Percentiles rank a stretch among this genome's conserved stretches.
Conservation (phyloP, 2,888 invertebrate genomes). For the Stegana nigrithorax region DNA sequence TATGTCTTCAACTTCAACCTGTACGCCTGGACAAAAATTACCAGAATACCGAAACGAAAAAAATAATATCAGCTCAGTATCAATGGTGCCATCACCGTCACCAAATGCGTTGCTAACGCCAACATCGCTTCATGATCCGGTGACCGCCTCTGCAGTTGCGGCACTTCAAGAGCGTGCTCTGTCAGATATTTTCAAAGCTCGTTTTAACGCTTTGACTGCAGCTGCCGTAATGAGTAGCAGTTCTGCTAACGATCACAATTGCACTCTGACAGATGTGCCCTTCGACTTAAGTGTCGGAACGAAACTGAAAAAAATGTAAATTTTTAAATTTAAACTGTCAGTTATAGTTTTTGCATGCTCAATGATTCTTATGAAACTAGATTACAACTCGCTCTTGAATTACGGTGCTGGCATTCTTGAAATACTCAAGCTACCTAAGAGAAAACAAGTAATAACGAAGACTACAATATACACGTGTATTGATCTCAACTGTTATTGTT, state of each 20-base stretch:
- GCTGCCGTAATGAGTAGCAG: constrained; percentile 32
- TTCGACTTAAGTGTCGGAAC: constrained; percentile 56
- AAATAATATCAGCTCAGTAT: constrained; percentile 24
- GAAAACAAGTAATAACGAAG: no score
- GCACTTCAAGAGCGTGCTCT: constrained; percentile 50
- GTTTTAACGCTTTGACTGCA: constrained; percentile 47
- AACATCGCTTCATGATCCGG: constrained; percentile 4
- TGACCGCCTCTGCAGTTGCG: constrained; percentile 34
- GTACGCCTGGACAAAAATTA: constrained; percentile 8
- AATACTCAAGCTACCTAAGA: no score
- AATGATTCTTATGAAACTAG: no score
- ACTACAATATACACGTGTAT: no score
- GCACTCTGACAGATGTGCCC: constrained; percentile 45
- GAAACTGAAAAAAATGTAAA: constrained; percentile 50
- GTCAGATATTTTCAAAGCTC: constrained; percentile 53
- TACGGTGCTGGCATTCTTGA: no score
- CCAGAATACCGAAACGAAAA: constrained; percentile 14
- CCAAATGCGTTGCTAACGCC: constrained; percentile 21
- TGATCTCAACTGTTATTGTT: no score
- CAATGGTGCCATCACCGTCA: constrained; percentile 15
- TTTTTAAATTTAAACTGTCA: no score
- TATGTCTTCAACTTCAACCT: constrained; percentile 27
- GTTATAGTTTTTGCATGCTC: no score
- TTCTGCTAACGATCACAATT: constrained; percentile 15
- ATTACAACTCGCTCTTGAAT: no score